Evolutionary conservation across 2,888 invertebrate species (phyloP), one percentile per base, ranked within the genome.

Genomic region (Rhingia campestris): DNA sequence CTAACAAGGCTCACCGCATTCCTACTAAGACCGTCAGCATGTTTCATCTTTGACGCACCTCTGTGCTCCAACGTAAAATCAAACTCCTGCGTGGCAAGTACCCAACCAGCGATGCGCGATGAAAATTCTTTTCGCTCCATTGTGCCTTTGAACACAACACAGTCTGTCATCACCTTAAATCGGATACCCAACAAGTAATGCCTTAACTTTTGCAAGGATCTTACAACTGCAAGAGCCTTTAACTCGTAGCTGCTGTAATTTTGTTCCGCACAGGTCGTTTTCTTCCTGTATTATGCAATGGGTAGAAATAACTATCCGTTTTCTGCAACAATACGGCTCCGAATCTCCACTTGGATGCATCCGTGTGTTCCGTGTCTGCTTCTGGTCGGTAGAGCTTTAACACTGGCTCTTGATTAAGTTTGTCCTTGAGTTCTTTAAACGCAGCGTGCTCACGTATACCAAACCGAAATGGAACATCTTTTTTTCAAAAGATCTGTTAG

Each of bases 61-160:
- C 86, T 41, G 66, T 86, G 84, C 43, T 77, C 67, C 12, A 86
- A 32, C 4, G n/a, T 35, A 37, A 81, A 87, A 4, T 86, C 49
- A 30, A 66, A 86, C 37, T 86, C 81, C 39, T 86, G 58, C 10
- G 85, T 59, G 4, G 81, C 88, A 86, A 82, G 72, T 87, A 86
- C 89, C 90, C 66, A 88, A 33, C 86, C 59, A 41, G 56, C 87
- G 76, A 69, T 77, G 70, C 72, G 86, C 67, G 54, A 87, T 33
- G 49, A 73, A 56, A 74, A 87, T 87, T 64, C 90, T 88, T 88
- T 51, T 74, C 81, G 63, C 88, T 89, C 72, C 39, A 87, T 54
- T 0, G 86, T 86, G 41, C 70, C 39, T 7, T 59, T 67, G 33
- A 86, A 67, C 0, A 75, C 64, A 12, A 22, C 77, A 4, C 69